These are phyloP conservation scores for Hypomecis atomaria DNA, from an alignment of 2,888 invertebrate species.

Conservation along the genomic window DNA sequence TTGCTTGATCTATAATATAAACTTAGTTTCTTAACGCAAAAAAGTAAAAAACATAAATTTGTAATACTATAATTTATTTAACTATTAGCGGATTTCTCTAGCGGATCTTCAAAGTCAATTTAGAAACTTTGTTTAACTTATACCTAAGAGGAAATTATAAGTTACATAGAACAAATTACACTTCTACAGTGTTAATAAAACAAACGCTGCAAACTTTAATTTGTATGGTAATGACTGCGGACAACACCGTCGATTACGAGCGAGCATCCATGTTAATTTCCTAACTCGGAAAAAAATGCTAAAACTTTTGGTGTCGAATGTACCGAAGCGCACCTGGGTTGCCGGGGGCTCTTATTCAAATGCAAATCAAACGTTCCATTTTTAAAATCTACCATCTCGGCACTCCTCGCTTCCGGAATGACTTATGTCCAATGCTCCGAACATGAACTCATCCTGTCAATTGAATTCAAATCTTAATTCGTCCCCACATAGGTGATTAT, in stretches of 20 bases:
- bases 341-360: slow-evolving; percentile 84
- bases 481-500: slow-evolving; percentile 38
- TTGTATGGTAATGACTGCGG: slow-evolving; percentile 60
- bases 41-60: too few species aligned
- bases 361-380: slow-evolving; percentile 86
- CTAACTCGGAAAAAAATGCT: slow-evolving; percentile 48
- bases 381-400: slow-evolving; percentile 84
- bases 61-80: too few species aligned
- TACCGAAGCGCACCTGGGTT: slow-evolving; percentile 82
- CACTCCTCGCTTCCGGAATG: slow-evolving; percentile 81
- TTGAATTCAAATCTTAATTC: slow-evolving; percentile 51
- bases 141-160: background rate
- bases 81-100: too few species aligned
- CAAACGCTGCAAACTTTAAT: slow-evolving; percentile 45
- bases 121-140: too few species aligned
- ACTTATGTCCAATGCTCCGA: slow-evolving; percentile 78
- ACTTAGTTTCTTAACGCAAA: too few species aligned
- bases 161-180: background rate
- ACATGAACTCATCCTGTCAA: slow-evolving; percentile 49
- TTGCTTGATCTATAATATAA: too few species aligned
- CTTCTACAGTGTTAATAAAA: slow-evolving; percentile 24
- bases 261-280: slow-evolving; percentile 72
- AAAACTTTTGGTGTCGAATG: slow-evolving; percentile 71
- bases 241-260: slow-evolving; percentile 65
- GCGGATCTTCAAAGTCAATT: background rate